phyloP scores from a whole-genome alignment of 1,140 invertebrate genomes.

The Lucilia cuprina region DNA sequence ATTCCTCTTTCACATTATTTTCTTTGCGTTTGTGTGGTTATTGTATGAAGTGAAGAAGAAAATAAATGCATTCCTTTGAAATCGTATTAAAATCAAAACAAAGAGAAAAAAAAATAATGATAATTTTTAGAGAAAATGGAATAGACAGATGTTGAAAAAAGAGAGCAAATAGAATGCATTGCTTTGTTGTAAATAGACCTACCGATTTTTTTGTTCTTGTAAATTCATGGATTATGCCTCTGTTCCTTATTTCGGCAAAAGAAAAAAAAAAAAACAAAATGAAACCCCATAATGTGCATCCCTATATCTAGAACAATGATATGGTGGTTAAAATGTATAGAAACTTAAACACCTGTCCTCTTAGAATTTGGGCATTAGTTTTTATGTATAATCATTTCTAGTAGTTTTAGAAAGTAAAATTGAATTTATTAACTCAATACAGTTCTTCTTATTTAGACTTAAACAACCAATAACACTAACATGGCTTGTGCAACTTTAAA shows the following conservation, averaged over 20 bases:
- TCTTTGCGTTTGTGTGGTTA: not conserved
- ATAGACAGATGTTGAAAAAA: not conserved
- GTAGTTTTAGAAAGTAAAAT: too few relatives aligned
- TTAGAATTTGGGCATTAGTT: too few relatives aligned
- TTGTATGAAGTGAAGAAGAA: not conserved
- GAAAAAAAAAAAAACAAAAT: not conserved
- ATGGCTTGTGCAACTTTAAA: constrained; percentile 76
- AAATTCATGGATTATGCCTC: not conserved
- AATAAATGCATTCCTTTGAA: not conserved
- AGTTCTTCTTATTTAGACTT: too few relatives aligned
- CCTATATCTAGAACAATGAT: too few relatives aligned
- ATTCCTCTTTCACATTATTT: not conserved
- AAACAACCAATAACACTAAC: not conserved
- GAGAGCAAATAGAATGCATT: not conserved
- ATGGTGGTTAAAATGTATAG: too few relatives aligned
- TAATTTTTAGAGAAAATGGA: not conserved
- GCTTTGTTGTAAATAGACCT: not conserved
- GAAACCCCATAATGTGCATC: too few relatives aligned
- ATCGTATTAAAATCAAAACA: not conserved
- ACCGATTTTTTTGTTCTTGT: not conserved
- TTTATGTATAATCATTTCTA: too few relatives aligned
- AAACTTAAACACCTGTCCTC: too few relatives aligned
- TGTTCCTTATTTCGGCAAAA: not conserved
- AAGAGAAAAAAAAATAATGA: not conserved
- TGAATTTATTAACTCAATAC: too few relatives aligned